Evolutionary conservation across 2,888 invertebrate genomes (phyloP).

Genomic region (Actias luna): DNA sequence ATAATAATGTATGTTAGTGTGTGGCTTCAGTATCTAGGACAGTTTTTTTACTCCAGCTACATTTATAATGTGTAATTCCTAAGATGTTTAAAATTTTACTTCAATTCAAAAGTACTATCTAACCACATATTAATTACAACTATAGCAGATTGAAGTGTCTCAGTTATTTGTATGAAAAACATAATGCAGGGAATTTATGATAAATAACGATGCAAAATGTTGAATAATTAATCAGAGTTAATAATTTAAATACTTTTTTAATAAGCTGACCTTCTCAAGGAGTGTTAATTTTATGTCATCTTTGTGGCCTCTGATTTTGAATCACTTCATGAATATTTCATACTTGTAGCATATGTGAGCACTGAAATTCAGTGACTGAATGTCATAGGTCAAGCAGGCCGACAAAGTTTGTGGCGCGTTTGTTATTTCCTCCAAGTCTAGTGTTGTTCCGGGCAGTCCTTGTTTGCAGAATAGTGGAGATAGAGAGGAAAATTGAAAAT

Average conservation of each 20-base stretch:
- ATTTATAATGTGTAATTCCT: too few relatives aligned
- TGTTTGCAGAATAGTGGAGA: background rate
- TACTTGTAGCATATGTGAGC: conserved; percentile 30
- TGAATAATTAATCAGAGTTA: background rate
- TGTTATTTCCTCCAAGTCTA: conserved; percentile 26
- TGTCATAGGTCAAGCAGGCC: conserved; percentile 24
- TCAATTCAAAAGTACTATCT: too few relatives aligned
- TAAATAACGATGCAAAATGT: too few relatives aligned
- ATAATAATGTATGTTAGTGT: too few relatives aligned
- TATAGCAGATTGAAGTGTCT: too few relatives aligned
- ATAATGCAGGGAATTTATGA: too few relatives aligned
- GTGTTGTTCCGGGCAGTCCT: conserved; percentile 4
- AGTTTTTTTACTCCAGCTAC: too few relatives aligned
- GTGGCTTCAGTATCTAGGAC: too few relatives aligned
- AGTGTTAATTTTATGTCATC: background rate
- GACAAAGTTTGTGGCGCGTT: conserved; percentile 23
- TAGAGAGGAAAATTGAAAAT: background rate
- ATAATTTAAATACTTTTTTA: background rate
- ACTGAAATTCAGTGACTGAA: conserved; percentile 21
- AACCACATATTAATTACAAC: background rate
- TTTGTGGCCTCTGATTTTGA: conserved; percentile 36
- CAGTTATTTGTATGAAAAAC: too few relatives aligned
- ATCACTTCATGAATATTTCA: conserved; percentile 52
- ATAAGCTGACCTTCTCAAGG: conserved; percentile 7
- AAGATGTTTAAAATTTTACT: too few relatives aligned